Base-by-base conservation (phyloP, 2,113 vertebrate species). In the Phylloscopus trochiloides region DNA sequence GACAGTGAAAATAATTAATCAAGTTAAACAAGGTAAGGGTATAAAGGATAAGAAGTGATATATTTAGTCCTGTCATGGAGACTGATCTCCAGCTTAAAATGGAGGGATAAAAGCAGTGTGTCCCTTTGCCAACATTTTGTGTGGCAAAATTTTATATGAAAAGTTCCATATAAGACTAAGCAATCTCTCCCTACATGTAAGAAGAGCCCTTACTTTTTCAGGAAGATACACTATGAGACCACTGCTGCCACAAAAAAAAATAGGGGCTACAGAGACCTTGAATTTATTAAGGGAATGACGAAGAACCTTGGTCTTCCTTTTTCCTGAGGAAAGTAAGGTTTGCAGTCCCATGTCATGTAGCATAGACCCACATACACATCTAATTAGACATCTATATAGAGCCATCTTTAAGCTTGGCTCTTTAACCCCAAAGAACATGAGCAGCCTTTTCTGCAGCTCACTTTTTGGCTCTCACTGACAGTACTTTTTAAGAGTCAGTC, bases 231-330 rank as follows among this genome's bases (percentile, higher is more conserved):
- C 28, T 51, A 7, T 63, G 31, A 66, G 36, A 63, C 21, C 25
- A 15, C 28, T 48, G 17, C 26, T 26, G 29, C 14, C 38, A 77
- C 34, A 58, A 22, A 45, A 29, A 76, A 9, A 17, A 19, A 28
- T 0, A 21, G 3, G 19, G 21, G 6, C 15, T 61, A 63, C 9
- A 19, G 6, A 67, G 55, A 38, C 5, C 3, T 0, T 16, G 18
- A 86, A 32, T 16, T 87, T 80, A 14, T 24, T 50, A 61, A 58
- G 22, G 14, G 22, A 54, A 10, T 4, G 5, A 3, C 36, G 42
- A 88, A 65, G 19, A 54, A 7, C 12, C 16, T 63, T n/a, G 18
- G 14, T 70, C 18, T 76, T 86, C 40, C 6, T 15, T 84, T 94
- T 48, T 86, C 32, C 22, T 32, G 28, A 66, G 11, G 45, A 38